A percentile compares a stretch with the other conserved stretches of the same genome.
Conservation (phyloP, 1,140 invertebrate genomes). For the Carcinoscorpius rotundicauda region DNA sequence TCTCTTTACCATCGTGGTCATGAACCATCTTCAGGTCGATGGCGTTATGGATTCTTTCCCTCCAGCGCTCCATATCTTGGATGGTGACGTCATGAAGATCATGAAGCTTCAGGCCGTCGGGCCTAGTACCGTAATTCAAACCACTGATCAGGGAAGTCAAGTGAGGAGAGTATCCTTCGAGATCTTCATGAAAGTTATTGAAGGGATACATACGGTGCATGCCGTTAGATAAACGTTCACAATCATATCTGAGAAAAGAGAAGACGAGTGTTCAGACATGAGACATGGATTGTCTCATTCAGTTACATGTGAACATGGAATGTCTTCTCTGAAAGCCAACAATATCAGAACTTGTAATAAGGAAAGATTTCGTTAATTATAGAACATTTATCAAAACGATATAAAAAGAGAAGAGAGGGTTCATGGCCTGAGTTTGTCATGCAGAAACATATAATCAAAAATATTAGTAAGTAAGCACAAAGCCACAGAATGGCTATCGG, state of each 20-base stretch:
- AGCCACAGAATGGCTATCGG: too few species aligned
- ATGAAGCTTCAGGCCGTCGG: slow-evolving; percentile 37
- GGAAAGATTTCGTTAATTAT: too few species aligned
- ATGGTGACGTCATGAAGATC: slow-evolving; percentile 31
- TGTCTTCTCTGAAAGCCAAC: too few species aligned
- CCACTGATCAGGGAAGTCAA: slow-evolving; percentile 45
- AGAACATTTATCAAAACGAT: too few species aligned
- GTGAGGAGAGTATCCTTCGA: slow-evolving; percentile 47
- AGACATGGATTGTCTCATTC: too few species aligned
- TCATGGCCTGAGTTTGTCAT: too few species aligned
- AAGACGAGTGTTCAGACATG: too few species aligned
- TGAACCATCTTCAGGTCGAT: slow-evolving; percentile 6
- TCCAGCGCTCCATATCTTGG: slow-evolving; percentile 32
- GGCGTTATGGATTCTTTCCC: slow-evolving; percentile 9
- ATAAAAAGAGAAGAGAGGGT: too few species aligned
- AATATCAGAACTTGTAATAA: too few species aligned
- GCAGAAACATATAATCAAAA: too few species aligned
- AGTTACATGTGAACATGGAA: too few species aligned
- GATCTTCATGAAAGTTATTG: slow-evolving; percentile 15
- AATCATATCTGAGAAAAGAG: slow-evolving; percentile 44
- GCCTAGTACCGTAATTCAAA: slow-evolving; percentile 45
- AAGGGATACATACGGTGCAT: slow-evolving; percentile 24
- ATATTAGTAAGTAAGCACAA: too few species aligned
- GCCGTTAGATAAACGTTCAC: slow-evolving; percentile 50
- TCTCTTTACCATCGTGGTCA: slow-evolving; percentile 1